Conservation (phyloP, 64 coral and sea anemone genomes). For the Montipora sp. region DNA sequence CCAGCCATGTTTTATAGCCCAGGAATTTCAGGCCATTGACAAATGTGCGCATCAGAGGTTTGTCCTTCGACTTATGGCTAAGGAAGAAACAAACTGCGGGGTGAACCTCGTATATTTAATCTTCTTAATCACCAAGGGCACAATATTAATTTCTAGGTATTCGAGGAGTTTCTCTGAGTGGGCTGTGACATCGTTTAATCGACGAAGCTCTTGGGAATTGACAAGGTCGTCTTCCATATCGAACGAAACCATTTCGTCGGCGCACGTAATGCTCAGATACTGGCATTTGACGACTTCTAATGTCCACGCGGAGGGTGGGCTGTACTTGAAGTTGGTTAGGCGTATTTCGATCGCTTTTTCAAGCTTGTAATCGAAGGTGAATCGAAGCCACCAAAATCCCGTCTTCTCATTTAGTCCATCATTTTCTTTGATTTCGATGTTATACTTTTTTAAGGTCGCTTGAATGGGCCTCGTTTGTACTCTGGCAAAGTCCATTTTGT, state of each 20-base stretch:
- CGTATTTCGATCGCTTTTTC: slow-evolving; percentile 80
- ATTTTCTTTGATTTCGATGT: slow-evolving; percentile 74
- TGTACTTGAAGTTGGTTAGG: slow-evolving; percentile 82
- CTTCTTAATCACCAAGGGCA: slow-evolving; percentile 79
- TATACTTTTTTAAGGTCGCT: slow-evolving; percentile 54
- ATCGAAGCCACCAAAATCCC: slow-evolving; percentile 84
- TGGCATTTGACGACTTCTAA: slow-evolving; percentile 79
- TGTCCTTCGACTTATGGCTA: slow-evolving; percentile 86
- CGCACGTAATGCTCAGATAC: slow-evolving; percentile 63
- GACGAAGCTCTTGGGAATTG: slow-evolving; percentile 64
- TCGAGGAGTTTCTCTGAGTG: slow-evolving; percentile 62
- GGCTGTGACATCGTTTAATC: slow-evolving; percentile 46
- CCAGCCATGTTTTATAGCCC: slow-evolving; percentile 82
- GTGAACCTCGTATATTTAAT: slow-evolving; percentile 80
- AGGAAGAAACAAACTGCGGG: slow-evolving; percentile 86
- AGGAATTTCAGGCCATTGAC: slow-evolving; percentile 79
- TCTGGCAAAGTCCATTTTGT: slow-evolving; percentile 49
- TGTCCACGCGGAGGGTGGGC: slow-evolving; percentile 49
- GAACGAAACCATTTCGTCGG: slow-evolving; percentile 74
- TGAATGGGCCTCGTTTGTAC: slow-evolving; percentile 3
- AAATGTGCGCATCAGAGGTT: slow-evolving; percentile 85
- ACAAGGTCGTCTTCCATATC: slow-evolving; percentile 82
- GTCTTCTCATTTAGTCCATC: slow-evolving; percentile 47
- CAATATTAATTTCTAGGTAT: slow-evolving; percentile 79
- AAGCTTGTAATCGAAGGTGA: slow-evolving; percentile 71